Base-by-base conservation (phyloP, 2,113 vertebrate genomes). In the Benthochromis sp. region DNA sequence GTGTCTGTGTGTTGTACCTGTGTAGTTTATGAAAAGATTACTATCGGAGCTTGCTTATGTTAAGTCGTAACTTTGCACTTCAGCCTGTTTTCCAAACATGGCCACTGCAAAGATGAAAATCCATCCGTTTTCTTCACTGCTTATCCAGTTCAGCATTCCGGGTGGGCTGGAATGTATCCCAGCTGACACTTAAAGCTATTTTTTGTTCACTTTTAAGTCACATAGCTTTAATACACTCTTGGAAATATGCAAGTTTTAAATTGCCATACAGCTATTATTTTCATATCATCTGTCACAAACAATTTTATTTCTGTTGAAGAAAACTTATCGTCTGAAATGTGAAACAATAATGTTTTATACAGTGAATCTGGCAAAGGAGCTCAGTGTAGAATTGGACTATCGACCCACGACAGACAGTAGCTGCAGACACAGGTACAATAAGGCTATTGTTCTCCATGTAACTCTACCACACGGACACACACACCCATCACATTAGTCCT, bases 391-490 rank as follows among this genome's bases (percentile, higher is more conserved):
- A 73, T 50, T 27, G 54, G n/a, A 55, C 61, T 80, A 55, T 86
- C 29, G 5, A 29, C 47, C 63, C 45, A 52, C 61, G 43, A 31
- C 88, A 82, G 86, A 87, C 87, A 85, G 86, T 47, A 66, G 89
- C 90, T 84, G 40, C 80, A 89, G 83, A 90, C 61, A 38, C 86
- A 93, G 90, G 93, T 92, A 95, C 94, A 95, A 95, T 93, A 63
- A 82, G 82, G 27, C 92, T 52, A 69, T 94, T 96, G 94, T 96
- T 91, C 93, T 89, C 55, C 36, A 29, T 93, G 94, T 93, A 94
- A 94, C 89, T 86, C 87, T 45, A 92, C 50, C 87, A 85, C 69
- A 73, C 83, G 34, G 55, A 69, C 83, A 71, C 31, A 84, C 61
- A 55, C 66, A 84, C 53, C 47, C 79, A 66, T 16, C n/a, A 4